Evolutionary conservation across 1,140 invertebrate genomes (phyloP).

Genomic region (Euura lappo): DNA sequence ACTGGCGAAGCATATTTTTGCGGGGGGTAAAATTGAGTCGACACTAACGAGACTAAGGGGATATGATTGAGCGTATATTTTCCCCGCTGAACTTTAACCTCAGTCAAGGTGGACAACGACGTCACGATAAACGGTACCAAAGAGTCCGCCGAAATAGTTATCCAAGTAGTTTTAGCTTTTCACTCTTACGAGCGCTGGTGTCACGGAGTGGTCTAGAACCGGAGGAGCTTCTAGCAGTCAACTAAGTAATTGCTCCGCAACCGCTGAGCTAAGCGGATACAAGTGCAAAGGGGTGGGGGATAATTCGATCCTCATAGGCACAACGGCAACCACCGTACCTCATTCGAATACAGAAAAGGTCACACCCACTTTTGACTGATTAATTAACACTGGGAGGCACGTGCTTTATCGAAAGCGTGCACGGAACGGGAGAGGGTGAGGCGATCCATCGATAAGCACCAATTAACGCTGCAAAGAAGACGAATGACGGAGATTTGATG

Average conservation of each 20-base stretch:
- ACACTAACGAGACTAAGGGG: too few relatives aligned
- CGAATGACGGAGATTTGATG: background rate
- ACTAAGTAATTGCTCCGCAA: conserved; percentile 6
- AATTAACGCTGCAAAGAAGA: background rate
- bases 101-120: too few relatives aligned
- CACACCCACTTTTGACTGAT: conserved; percentile 10
- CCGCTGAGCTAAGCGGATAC: conserved; percentile 12
- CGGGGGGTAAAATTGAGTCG: background rate
- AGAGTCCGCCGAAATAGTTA: too few relatives aligned
- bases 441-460: background rate
- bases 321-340: background rate
- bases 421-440: background rate
- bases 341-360: conserved; percentile 5
- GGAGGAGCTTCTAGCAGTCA: conserved; percentile 9
- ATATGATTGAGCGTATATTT: too few relatives aligned
- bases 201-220: conserved; percentile 6
- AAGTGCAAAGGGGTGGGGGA: background rate
- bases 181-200: background rate
- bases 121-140: too few relatives aligned
- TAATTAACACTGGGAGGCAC: background rate
- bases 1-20: background rate
- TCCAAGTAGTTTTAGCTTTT: background rate
- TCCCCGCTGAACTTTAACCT: background rate
- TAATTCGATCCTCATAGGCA: conserved; percentile 9
- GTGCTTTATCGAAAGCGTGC: background rate